Base-by-base conservation (phyloP, 2,797 vertebrate species). In the Taeniopygia guttata region DNA sequence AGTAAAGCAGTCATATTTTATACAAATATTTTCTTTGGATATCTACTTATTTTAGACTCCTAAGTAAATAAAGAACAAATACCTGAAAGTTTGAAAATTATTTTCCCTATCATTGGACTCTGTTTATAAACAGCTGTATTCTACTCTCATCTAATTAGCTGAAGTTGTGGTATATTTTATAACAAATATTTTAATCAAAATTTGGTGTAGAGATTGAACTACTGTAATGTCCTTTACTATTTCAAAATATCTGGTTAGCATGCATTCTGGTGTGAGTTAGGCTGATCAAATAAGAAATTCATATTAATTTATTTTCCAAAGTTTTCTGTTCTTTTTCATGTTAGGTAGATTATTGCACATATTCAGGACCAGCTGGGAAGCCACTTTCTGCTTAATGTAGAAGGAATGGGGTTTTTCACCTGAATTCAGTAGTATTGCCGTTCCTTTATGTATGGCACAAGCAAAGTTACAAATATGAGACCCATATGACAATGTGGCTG, bases 321-420 rank as follows among this genome's bases (percentile, higher is more conserved):
- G 20, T 83, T 67, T 84, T 86, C 22, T 51, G 5, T n/a, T 84
- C 11, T 74, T 64, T 79, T 48, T 42, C 13, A 10, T 34, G 13
- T 48, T 81, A 60, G 8, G 18, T 62, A 59, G 22, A 30, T 30
- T 76, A 43, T 34, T 69, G 9, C 25, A 42, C 11, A 2, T 67
- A 9, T 67, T 80, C 45, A 77, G 78, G 36, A 73, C 9, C 19
- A 89, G 17, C 11, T 81, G 36, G 51, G 64, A 76, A 82, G 67
- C 14, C 54, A 32, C 19, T 82, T 49, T 62, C 58, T 6, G 6
- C 8, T 76, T 56, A 54, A 32, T 46, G 4, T 32, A 30, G 29
- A 67, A 79, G 2, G 14, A 68, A 56, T 46, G 8, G 3, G 0
- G 0, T 3, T 78, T 91, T 59, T 49, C 1, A 1, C 52, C 48